A percentile compares a stretch with the other conserved stretches of the same genome.
Conservation (phyloP, 2,113 vertebrate species). For the Sinocyclocheilus grahami region DNA sequence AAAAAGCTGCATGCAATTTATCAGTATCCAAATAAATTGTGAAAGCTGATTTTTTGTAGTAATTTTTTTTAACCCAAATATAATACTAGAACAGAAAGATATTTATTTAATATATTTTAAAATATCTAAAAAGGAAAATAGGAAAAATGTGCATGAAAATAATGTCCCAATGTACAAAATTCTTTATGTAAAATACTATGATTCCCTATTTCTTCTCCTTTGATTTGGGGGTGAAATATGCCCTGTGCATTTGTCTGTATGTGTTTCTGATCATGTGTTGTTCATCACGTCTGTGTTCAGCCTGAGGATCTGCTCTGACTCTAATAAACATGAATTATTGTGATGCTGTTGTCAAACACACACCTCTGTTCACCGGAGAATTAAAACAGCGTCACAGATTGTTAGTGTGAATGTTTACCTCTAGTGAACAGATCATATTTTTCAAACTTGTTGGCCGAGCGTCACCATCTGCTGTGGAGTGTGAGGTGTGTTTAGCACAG, state of each 20-base stretch:
- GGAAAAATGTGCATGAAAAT: neutral
- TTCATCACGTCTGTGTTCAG: neutral
- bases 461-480: slow-evolving; percentile 33
- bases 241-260: neutral
- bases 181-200: neutral
- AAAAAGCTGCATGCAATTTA: neutral
- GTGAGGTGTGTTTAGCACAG: slow-evolving; percentile 2
- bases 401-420: slow-evolving; percentile 21
- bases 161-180: neutral
- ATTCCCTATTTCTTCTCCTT: neutral
- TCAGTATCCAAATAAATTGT: neutral
- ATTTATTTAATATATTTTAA: too few species aligned
- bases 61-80: too few species aligned
- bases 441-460: slow-evolving; percentile 11
- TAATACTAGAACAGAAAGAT: too few species aligned
- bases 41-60: too few species aligned
- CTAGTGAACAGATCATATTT: slow-evolving; percentile 34
- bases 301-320: slow-evolving; percentile 1
- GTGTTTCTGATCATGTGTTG: neutral
- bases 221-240: neutral
- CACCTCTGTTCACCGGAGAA: neutral
- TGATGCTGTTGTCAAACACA: neutral
- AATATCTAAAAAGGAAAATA: too few species aligned
- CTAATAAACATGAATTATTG: neutral
- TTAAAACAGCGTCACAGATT: neutral